Base-by-base conservation (phyloP, 2,113 vertebrate species). In the Cryptomyrus ogoouensis region DNA sequence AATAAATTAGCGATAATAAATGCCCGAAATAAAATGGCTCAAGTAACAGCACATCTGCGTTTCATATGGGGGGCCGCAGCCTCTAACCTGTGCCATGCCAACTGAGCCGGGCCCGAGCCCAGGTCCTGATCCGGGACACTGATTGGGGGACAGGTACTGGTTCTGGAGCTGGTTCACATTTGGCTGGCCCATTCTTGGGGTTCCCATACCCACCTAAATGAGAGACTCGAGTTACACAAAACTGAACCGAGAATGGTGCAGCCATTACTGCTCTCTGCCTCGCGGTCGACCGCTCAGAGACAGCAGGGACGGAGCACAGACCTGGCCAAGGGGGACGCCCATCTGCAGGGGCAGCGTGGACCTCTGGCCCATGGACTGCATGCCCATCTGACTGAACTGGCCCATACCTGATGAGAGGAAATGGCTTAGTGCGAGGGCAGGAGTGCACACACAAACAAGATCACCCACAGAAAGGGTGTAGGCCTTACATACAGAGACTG, bases 341-440 rank as follows among this genome's bases (percentile, higher is more conserved):
- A 98, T 96, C 90, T 97, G 96, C 91, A 98, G 97, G 92, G 98
- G 97, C 91, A 98, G 96, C 4, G 97, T 97, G 89, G 98, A 97
- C 83, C 98, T 97, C 94, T 97, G 97, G 91, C 96, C 96, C 91
- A 98, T 94, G 0, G 96, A 93, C 27, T 96, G 96, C 95, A 99
- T 97, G 90, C 94, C 96, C 93, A 98, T 97, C 93, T 97, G 97
- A 90, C 95, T 95, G 92, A 99, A 99, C 84, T 98, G 97, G 95
- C 96, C 98, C 95, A 99, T 97, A 92, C 97, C 98, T 99, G 91
- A 2, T 19, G n/a, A 87, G 1, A 90, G 49, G 49, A 53, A 87
- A 52, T 19, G n/a, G 46, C 27, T 87, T 52, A 27, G n/a, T 66
- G n/a, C 3, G 85, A 31, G 85, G 52, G 46, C 6, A 87, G 13